phyloP scores from a whole-genome alignment of 1,140 invertebrate genomes.

The Bicyclus anynana region DNA sequence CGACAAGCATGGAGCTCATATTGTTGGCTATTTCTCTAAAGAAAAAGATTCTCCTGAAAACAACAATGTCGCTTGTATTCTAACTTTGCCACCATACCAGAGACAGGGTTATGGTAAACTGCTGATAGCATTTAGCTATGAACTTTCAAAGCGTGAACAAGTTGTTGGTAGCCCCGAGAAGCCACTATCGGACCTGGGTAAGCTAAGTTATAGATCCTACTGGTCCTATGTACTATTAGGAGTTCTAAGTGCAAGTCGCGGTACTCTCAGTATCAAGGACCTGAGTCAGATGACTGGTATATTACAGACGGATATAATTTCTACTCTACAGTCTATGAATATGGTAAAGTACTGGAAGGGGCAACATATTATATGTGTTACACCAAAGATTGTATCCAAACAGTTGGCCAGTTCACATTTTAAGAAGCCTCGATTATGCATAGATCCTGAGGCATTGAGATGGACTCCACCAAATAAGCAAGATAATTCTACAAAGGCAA shows the following conservation, averaged over 20 bases:
- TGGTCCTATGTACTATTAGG: constrained; percentile 98
- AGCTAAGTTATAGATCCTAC: constrained; percentile 97
- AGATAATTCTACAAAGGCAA: constrained; percentile 61
- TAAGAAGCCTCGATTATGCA: constrained; percentile 91
- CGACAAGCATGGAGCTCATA: constrained; percentile 94
- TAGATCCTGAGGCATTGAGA: constrained; percentile 88
- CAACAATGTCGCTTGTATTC: constrained; percentile 98
- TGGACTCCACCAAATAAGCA: constrained; percentile 84
- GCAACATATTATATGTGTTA: constrained; percentile 98
- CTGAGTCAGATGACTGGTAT: constrained; percentile 97
- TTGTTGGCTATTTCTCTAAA: constrained; percentile 99
- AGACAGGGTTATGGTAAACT: constrained; percentile 99
- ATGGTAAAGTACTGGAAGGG: constrained; percentile 99
- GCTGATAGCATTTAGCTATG: constrained; percentile 96
- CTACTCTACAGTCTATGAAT: constrained; percentile 96
- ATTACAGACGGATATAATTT: constrained; percentile 96
- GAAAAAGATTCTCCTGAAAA: constrained; percentile 99
- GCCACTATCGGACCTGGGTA: constrained; percentile 97
- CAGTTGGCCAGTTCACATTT: constrained; percentile 94
- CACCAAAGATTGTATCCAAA: constrained; percentile 96
- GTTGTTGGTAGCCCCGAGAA: constrained; percentile 98
- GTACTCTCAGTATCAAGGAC: constrained; percentile 95
- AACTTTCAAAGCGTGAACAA: constrained; percentile 93
- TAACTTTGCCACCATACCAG: constrained; percentile 98
- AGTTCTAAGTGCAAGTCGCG: constrained; percentile 84